phyloP scores from a whole-genome alignment of 2,797 vertebrate species.

The Orientallactaga sibirica region DNA sequence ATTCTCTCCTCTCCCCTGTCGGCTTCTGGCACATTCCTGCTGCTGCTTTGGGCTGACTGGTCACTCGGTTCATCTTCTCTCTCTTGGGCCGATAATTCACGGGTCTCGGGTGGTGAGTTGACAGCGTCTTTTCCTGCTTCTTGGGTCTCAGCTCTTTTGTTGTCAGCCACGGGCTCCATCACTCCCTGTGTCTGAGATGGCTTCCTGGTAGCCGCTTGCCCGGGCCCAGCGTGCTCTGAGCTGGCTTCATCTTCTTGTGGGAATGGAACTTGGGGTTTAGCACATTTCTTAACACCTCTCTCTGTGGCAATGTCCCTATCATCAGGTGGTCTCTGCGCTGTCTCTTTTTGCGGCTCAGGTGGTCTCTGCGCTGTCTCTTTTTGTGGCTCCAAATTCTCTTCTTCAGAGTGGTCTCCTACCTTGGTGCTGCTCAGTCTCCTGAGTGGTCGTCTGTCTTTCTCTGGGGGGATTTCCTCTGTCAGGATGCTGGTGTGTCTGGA shows the following conservation, averaged over 20 bases:
- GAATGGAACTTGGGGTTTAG: not conserved
- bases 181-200: slow-evolving; percentile 13
- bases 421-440: not conserved
- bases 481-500: not conserved
- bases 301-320: not conserved
- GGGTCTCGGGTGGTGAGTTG: not conserved
- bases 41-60: not conserved
- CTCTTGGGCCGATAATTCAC: not conserved
- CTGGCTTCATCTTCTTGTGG: not conserved
- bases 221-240: not conserved
- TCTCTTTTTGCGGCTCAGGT: slow-evolving; percentile 12
- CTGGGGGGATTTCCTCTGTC: not conserved
- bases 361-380: slow-evolving; percentile 17
- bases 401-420: not conserved
- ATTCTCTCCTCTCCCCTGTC: not conserved
- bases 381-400: slow-evolving; percentile 3
- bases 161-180: not conserved
- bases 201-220: not conserved
- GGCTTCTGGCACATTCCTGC: not conserved
- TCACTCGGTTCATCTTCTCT: not conserved
- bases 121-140: not conserved
- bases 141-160: not conserved
- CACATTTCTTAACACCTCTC: not conserved
- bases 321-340: not conserved
- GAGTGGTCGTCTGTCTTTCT: not conserved